Base-by-base conservation (phyloP, 23 tunicate species). In the Halocynthia aurantium region DNA sequence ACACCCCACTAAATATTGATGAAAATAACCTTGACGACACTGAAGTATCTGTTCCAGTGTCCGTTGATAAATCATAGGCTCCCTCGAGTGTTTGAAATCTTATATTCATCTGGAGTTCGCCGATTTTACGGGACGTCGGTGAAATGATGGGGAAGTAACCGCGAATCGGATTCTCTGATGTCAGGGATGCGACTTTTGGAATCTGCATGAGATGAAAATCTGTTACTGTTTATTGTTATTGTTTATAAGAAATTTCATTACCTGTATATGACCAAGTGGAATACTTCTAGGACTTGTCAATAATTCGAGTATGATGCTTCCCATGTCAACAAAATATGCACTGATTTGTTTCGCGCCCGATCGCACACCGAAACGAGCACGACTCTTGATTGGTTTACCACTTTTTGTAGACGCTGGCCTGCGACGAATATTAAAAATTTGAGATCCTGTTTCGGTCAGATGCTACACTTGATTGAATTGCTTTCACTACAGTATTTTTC, bases 261-360 rank as follows among this genome's bases (percentile, higher is more conserved):
- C 98, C 91, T 87, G 85, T 7, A 92, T 86, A 8, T 85, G 68
- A 8, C 88, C 98, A 5, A 92, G 58, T 7, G 91, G 98, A 55
- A 86, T 52, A 82, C 88, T 75, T 19, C 80, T 86, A 6, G 91
- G 98, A 78, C 98, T 86, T 53, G 91, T 69, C 22, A 86, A 51
- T 31, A 92, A 72, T 52, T 92, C 98, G 72, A 92, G 79, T 11
- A 85, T 82, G 10, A 82, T 70, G 8, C 84, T 83, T 12, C 85
- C 98, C 91, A 92, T 86, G 61, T 92, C 98, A 78, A 82, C 84
- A 72, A 92, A 86, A 54, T 92, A 92, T 0, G 98, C 91, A 17
- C 93, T 52, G 67, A 86, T 92, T 69, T 92, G 98, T 56, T 92
- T 86, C 7, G 92, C 84, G 5, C 98, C 98, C 53, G 98, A 92